Conservation (phyloP, 2,113 vertebrate genomes). For the Nerophis ophidion region DNA sequence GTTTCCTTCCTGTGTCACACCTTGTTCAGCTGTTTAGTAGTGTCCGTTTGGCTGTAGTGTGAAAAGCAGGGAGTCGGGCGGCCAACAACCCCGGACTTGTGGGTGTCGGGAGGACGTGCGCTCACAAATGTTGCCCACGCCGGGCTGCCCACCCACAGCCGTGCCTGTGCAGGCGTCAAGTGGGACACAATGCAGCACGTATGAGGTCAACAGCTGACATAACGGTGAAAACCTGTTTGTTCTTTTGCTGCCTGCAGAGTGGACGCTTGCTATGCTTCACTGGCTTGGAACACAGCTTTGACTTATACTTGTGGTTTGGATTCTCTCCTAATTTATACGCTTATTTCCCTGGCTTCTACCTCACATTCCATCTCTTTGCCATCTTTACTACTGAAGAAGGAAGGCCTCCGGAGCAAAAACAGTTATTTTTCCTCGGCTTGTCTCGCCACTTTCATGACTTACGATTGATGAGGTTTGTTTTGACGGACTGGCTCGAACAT, state of each 20-base stretch:
- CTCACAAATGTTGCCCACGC: constrained; percentile 41
- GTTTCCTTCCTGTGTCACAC: background rate
- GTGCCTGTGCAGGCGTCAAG: constrained; percentile 36
- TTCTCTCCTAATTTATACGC: constrained; percentile 10
- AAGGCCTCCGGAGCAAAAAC: constrained; percentile 10
- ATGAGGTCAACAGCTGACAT: constrained; percentile 45
- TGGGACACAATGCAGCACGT: constrained; percentile 32
- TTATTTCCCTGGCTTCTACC: background rate
- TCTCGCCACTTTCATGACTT: constrained; percentile 11
- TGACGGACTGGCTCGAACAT: constrained; percentile 28
- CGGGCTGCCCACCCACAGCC: constrained; percentile 46
- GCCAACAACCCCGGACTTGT: background rate
- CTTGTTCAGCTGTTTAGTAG: constrained; percentile 4
- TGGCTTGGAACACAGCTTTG: constrained; percentile 20
- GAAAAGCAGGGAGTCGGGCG: constrained; percentile 20
- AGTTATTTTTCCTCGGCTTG: constrained; percentile 8
- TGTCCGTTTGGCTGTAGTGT: constrained; percentile 10
- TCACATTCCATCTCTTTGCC: background rate
- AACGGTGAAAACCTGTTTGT: constrained; percentile 29
- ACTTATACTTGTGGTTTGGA: constrained; percentile 16
- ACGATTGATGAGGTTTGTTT: constrained; percentile 31
- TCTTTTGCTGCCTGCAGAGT: constrained; percentile 34
- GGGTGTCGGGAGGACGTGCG: constrained; percentile 36
- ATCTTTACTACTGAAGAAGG: background rate
- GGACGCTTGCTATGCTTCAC: constrained; percentile 34